Base-by-base conservation (phyloP, 92 coral and sea anemone species). In the Muricea muricata region DNA sequence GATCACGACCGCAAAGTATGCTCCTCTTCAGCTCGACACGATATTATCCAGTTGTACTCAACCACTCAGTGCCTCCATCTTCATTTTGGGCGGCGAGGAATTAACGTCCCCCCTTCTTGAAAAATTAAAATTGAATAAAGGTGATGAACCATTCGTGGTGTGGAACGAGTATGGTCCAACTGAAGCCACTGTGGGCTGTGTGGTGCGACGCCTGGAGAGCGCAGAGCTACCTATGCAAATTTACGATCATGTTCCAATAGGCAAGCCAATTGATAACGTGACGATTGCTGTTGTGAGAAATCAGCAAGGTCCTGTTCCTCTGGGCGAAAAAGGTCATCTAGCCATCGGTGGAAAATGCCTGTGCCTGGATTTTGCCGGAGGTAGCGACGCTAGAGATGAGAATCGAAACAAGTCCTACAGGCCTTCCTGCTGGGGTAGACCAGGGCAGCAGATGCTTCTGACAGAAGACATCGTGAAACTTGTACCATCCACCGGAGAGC, bases 81-180 rank as follows among this genome's bases (percentile, higher is more conserved):
- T 70, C n/a, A 70, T 70, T 25, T 46, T 70, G 17, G 76, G 76
- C 76, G 76, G 76, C 45, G 76, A 70, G 23, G 76, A 39, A 4
- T 31, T 70, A 25, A 26, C 28, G 4, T 21, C 39, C 1, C 15
- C 20, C 28, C 14, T 21, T 21, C 76, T 70, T 10, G 5, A 48
- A 10, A 48, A 48, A 48, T 48, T 48, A 18, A 48, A 48, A 10
- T 7, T 3, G 21, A 48, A 48, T 48, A 48, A 48, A 48, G 13
- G 56, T 3, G 56, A 48, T 48, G 1, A 10, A 3, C 56, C 56
- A 48, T 48, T 48, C 13, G 76, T 20, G 14, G 28, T 33, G 47
- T 70, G 76, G 76, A 70, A 70, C 42, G 76, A 70, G 76, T 70
- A 70, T 46, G 76, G 76, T 1, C 76, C 76, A 21, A 70, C 76